phyloP scores from a whole-genome alignment of 2,888 invertebrate genomes.

The Dyspetes luteomarginatus region DNA sequence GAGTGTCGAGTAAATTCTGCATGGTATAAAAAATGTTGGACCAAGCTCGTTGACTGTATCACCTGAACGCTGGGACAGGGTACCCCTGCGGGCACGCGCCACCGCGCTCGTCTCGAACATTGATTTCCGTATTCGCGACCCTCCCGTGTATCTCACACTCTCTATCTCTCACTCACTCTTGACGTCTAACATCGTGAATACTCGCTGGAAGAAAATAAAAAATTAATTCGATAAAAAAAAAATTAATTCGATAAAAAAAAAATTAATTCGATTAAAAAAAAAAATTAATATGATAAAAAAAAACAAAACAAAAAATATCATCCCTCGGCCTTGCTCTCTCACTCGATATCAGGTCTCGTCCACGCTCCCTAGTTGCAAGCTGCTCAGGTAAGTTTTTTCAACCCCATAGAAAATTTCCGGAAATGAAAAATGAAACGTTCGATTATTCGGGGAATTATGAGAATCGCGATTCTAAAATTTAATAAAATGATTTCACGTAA shows the following conservation, averaged over 20 bases:
- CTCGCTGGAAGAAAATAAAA: conserved; percentile 1
- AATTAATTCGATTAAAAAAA: conserved; percentile 24
- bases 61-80: conserved; percentile 99
- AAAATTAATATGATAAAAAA: too few relatives aligned
- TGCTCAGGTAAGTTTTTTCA: conserved; percentile 62
- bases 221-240: conserved; percentile 39
- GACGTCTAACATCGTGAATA: conserved; percentile 34
- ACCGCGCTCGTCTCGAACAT: conserved; percentile 73
- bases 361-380: conserved; percentile 45
- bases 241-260: too few relatives aligned
- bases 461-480: not conserved
- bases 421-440: not conserved
- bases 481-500: not conserved
- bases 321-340: conserved; percentile 65
- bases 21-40: conserved; percentile 58
- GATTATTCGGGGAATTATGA: not conserved
- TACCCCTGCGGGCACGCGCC: conserved; percentile 89
- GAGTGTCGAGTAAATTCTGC: conserved; percentile 49
- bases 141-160: conserved; percentile 55
- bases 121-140: conserved; percentile 62
- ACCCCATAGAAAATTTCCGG: not conserved
- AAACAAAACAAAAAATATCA: not conserved
- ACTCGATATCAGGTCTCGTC: conserved; percentile 57
- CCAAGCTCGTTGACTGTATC: conserved; percentile 86
- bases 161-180: conserved; percentile 40